phyloP scores from a whole-genome alignment of 2,797 vertebrate genomes.

The Hydrocynus forskahlii region DNA sequence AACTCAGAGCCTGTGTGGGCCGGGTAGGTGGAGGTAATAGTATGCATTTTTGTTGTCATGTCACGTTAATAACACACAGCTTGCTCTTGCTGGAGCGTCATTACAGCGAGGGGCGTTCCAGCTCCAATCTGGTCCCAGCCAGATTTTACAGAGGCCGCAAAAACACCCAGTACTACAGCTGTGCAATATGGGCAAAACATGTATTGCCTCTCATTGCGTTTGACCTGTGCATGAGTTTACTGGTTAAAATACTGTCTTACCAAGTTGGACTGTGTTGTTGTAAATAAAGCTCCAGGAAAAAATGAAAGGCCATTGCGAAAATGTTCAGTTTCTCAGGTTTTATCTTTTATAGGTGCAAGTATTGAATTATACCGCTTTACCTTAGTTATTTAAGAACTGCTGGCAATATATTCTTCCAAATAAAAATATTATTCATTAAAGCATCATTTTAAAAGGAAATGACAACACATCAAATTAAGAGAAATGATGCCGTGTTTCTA shows the following conservation, averaged over 20 bases:
- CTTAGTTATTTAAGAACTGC: no score
- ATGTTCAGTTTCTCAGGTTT: no score
- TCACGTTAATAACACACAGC: constrained; percentile 50
- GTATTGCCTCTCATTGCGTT: neutral
- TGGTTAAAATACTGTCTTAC: neutral
- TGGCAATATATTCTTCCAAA: no score
- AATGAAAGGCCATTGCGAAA: no score
- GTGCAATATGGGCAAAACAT: neutral
- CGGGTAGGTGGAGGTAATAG: constrained; percentile 48
- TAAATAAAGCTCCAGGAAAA: no score
- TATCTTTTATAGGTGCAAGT: no score
- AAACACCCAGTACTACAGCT: neutral
- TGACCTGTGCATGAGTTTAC: neutral
- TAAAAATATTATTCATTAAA: no score
- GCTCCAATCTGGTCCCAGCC: constrained; percentile 32
- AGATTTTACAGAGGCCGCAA: neutral
- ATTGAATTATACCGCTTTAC: no score
- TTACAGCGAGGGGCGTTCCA: constrained; percentile 36
- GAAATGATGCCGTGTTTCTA: no score
- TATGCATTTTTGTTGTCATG: constrained; percentile 56
- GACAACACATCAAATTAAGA: no score
- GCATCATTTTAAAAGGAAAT: no score
- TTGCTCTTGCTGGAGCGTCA: constrained; percentile 32
- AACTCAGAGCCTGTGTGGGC: constrained; percentile 49
- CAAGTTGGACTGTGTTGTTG: no score